phyloP scores from a whole-genome alignment of 2,797 vertebrate genomes.

The Leuciscus waleckii region DNA sequence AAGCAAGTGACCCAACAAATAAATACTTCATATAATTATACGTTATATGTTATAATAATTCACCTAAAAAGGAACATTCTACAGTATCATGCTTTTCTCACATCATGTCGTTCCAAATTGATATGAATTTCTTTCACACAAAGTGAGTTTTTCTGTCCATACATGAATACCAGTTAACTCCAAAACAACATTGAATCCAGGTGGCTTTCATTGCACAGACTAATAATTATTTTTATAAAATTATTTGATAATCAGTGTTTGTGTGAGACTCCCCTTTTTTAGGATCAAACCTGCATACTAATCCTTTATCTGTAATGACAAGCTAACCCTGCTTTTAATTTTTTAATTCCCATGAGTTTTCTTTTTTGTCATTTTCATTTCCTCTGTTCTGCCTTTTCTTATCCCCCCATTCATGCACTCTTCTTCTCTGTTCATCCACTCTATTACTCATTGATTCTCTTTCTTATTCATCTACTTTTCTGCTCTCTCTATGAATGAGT shows the following conservation, averaged over 20 bases:
- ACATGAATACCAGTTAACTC: background rate
- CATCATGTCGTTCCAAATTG: background rate
- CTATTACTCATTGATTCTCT: slow-evolving; percentile 23
- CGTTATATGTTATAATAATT: background rate
- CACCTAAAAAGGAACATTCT: background rate
- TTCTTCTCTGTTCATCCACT: slow-evolving; percentile 29
- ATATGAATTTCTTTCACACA: background rate
- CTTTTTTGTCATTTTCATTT: background rate
- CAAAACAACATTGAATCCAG: too few species aligned
- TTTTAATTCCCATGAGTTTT: background rate
- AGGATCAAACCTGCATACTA: background rate
- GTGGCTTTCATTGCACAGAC: background rate
- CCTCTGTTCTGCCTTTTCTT: background rate
- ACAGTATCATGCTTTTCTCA: background rate
- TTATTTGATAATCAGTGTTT: background rate
- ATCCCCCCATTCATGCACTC: background rate
- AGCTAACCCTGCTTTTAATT: background rate
- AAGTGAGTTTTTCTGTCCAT: background rate
- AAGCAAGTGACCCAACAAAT: background rate
- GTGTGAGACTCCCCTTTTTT: background rate
- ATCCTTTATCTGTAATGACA: background rate
- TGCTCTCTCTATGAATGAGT: slow-evolving; percentile 51
- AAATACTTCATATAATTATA: background rate
- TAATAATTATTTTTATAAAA: background rate
- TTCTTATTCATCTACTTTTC: slow-evolving; percentile 49